Evolutionary conservation across 2,888 invertebrate genomes (phyloP), one percentile per base, ranked within the genome.

Genomic region (Campoplex nolae): DNA sequence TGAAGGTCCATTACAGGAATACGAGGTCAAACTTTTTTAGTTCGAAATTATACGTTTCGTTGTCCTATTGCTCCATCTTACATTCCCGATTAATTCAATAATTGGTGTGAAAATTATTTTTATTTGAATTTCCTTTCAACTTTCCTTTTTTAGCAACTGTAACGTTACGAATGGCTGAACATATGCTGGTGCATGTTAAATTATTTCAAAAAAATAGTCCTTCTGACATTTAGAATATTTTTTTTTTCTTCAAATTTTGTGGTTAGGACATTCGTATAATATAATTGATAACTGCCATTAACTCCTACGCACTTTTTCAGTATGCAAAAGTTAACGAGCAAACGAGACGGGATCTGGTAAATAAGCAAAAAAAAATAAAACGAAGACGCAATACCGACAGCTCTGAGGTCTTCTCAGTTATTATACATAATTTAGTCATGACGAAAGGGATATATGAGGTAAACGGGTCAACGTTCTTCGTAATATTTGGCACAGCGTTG

Each of bases 381-480:
- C 70, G 38, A n/a, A 48, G 23, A 56, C 38, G 83, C 83, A 79
- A 76, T 67, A 38, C 54, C 54, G 16, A 51, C 38, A 82, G 68
- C 65, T 62, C 35, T 56, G 42, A 68, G 74, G 51, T 77, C 65
- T 32, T 65, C 48, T 54, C 70, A 28, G 71, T 80, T 68, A 83
- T 83, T 86, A 78, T 74, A 70, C 73, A 74, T 84, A 84, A 84
- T 86, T 86, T 74, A 74, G 76, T 68, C 58, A 74, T 84, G 80
- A 78, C 81, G 83, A 84, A 84, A 86, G 76, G 83, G 67, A 75
- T 54, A 42, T 74, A 74, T 54, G 86, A 73, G 81, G 81, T 70
- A 78, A 86, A 84, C 67, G 68, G 86, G 86, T 86, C 86, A 86
- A 81, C 84, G 84, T 81, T 70, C 84, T 81, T 68, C 81, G 84